Percentiles rank a stretch among this genome's conserved stretches.
These are phyloP conservation scores for Anastrepha ludens DNA, from an alignment of 1,140 invertebrate species.

Conservation along the genomic window DNA sequence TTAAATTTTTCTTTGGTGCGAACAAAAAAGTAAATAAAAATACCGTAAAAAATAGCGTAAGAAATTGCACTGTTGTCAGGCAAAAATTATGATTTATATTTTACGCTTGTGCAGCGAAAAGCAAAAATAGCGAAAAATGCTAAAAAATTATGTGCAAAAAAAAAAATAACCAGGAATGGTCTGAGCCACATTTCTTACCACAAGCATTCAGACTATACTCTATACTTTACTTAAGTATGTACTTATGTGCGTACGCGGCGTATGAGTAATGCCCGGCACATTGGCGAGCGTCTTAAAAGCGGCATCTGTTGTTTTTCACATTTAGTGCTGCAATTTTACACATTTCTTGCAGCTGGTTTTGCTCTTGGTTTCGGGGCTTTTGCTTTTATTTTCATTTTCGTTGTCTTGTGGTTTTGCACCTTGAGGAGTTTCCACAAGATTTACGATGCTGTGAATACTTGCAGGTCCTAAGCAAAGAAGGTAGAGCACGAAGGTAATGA, in stretches of 20 bases:
- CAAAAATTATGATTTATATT: slow-evolving; percentile 24
- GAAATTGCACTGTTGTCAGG: slow-evolving; percentile 15
- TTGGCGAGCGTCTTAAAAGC: neutral
- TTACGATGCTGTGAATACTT: slow-evolving; percentile 73
- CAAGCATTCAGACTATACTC: neutral
- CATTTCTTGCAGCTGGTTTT: neutral
- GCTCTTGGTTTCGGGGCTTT: neutral
- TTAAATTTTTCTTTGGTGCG: neutral
- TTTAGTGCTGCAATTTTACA: neutral
- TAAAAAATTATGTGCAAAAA: neutral
- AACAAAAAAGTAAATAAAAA: slow-evolving; percentile 3
- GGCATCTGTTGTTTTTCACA: neutral
- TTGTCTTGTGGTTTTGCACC: slow-evolving; percentile 60
- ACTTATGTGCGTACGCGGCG: neutral
- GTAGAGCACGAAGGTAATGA: neutral
- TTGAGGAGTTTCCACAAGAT: slow-evolving; percentile 73
- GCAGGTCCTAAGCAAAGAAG: slow-evolving; percentile 63
- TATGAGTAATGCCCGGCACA: neutral
- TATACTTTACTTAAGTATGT: neutral
- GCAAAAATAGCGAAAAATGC: neutral
- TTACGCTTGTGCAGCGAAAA: neutral
- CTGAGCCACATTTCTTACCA: neutral
- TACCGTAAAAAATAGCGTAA: neutral
- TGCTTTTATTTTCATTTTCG: slow-evolving; percentile 29
- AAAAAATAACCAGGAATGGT: neutral